Conservation (phyloP, 1,140 invertebrate species). For the Stenopsyche tienmushanensis region DNA sequence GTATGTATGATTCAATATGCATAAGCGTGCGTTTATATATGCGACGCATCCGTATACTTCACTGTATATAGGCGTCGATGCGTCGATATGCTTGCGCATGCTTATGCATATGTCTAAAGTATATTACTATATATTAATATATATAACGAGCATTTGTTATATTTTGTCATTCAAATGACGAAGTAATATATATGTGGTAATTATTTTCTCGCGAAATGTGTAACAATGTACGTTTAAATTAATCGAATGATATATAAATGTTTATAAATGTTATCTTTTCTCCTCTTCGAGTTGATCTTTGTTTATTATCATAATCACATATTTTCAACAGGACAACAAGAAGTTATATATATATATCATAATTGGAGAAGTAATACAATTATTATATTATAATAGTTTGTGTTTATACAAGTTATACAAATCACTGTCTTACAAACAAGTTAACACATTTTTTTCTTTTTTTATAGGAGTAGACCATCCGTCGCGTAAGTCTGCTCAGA, state of each 20-base stretch:
- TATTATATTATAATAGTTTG: background rate
- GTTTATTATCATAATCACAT: too few relatives aligned
- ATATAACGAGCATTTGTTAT: background rate
- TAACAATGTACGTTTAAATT: background rate
- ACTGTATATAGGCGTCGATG: too few relatives aligned
- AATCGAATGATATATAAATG: background rate
- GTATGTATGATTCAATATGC: too few relatives aligned
- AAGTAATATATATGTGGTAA: background rate
- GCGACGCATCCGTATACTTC: too few relatives aligned
- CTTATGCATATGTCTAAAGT: background rate
- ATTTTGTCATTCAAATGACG: background rate
- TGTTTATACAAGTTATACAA: too few relatives aligned
- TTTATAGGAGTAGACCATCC: conserved; percentile 61
- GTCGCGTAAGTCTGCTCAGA: conserved; percentile 54
- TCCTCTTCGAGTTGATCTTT: background rate
- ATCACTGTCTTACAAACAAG: conserved; percentile 25
- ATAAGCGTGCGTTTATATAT: too few relatives aligned
- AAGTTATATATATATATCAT: background rate
- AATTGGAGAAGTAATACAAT: background rate
- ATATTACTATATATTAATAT: background rate
- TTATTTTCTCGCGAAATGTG: background rate
- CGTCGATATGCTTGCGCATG: too few relatives aligned
- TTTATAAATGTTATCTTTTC: background rate
- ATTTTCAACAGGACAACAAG: background rate
- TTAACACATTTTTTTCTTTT: conserved; percentile 46